Evolutionary conservation across 2,113 vertebrate species (phyloP).

Genomic region (Azemiops feae): DNA sequence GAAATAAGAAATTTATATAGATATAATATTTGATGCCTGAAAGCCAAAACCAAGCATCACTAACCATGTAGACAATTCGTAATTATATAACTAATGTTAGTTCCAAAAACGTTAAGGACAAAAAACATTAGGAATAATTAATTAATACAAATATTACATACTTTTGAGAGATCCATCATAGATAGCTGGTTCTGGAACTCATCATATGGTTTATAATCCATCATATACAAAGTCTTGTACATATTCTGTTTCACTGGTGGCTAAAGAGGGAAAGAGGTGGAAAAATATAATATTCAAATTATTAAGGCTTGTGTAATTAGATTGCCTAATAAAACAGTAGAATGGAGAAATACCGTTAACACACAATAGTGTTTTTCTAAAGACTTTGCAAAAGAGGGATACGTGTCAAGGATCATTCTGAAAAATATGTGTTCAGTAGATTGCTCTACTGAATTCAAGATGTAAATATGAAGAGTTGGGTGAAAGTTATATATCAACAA

Average conservation of each 20-base stretch:
- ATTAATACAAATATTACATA: not conserved
- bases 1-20: not conserved
- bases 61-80: not conserved
- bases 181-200: not conserved
- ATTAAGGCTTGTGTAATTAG: not conserved
- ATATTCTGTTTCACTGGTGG: slow-evolving; percentile 19
- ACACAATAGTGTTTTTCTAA: not conserved
- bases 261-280: slow-evolving; percentile 32
- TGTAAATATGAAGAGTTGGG: not conserved
- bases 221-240: slow-evolving; percentile 53
- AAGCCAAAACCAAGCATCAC: not conserved
- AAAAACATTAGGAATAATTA: not conserved
- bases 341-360: not conserved
- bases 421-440: not conserved
- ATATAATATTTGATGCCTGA: not conserved
- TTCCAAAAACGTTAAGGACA: not conserved
- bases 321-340: not conserved
- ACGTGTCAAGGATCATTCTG: not conserved
- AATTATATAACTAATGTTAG: not conserved
- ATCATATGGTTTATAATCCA: slow-evolving; percentile 18
- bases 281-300: not conserved
- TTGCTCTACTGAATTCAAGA: not conserved
- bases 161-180: not conserved
- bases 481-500: not conserved
- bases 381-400: not conserved